Evolutionary conservation across 35 echinoderm and acorn worm species (phyloP).

Genomic region (Nesometra sesokonis): DNA sequence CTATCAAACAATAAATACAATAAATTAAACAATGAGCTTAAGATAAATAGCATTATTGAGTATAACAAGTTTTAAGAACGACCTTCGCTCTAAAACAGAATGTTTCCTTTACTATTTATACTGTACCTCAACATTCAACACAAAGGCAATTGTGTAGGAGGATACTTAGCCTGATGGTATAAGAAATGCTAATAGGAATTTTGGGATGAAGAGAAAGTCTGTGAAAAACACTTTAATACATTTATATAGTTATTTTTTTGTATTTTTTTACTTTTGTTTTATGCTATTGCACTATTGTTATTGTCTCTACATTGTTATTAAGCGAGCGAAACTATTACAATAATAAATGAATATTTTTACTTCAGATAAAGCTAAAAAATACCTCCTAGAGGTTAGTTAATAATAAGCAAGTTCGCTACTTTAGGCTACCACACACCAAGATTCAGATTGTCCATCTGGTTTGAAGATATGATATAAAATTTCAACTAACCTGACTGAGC

Average conservation of each 20-base stretch:
- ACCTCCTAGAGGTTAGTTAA: neutral
- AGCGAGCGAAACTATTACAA: neutral
- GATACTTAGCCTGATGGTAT: neutral
- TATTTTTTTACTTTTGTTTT: neutral
- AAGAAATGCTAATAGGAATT: neutral
- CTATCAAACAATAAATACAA: conserved; percentile 1
- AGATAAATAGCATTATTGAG: neutral
- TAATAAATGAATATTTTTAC: neutral
- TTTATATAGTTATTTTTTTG: neutral
- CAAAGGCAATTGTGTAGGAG: neutral
- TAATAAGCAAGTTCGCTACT: neutral
- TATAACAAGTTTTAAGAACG: neutral
- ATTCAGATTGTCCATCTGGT: too few relatives aligned
- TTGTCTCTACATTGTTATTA: neutral
- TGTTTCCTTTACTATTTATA: neutral
- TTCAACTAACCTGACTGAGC: too few relatives aligned
- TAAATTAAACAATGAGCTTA: neutral
- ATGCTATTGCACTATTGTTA: neutral
- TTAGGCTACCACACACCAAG: too few relatives aligned
- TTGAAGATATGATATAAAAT: too few relatives aligned
- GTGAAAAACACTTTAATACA: neutral
- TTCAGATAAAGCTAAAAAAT: neutral
- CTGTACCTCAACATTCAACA: neutral
- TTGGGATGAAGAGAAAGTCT: neutral
- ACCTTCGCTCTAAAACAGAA: neutral